These are phyloP conservation scores for Pangasius macronema DNA, from an alignment of 2,797 vertebrate species.

Conservation along the genomic window DNA sequence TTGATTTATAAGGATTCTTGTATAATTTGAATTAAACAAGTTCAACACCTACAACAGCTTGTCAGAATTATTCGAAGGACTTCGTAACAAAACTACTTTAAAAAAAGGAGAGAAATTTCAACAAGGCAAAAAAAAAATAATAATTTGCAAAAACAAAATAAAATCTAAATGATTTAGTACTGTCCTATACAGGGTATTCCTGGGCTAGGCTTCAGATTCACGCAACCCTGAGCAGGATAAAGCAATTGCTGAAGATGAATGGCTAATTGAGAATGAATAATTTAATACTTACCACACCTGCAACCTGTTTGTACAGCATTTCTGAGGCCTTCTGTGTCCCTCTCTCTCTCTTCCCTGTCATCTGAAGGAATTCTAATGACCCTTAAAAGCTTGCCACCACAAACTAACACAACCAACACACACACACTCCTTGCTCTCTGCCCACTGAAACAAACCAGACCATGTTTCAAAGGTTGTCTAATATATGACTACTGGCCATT, in stretches of 20 bases:
- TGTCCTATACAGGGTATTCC: not conserved
- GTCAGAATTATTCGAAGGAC: not conserved
- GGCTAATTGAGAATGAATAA: not conserved
- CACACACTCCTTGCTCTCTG: not conserved
- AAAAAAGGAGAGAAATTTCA: too few species aligned
- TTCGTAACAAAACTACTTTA: not conserved
- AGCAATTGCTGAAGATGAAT: not conserved
- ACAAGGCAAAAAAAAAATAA: not conserved
- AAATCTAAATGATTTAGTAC: not conserved
- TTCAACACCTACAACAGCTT: not conserved
- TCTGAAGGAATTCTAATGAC: not conserved
- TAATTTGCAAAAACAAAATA: not conserved
- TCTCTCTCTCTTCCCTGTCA: not conserved
- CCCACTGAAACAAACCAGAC: not conserved
- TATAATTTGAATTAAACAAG: not conserved
- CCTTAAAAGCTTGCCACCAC: not conserved
- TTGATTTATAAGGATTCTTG: slow-evolving; percentile 1
- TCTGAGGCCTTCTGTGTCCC: not conserved
- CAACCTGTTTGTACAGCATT: not conserved
- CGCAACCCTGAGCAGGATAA: not conserved
- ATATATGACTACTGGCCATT: not conserved
- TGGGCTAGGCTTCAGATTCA: not conserved
- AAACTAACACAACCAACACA: not conserved
- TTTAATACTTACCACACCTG: not conserved
- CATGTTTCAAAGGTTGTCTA: not conserved